Evolutionary conservation across 2,888 invertebrate species (phyloP).

Genomic region (Oxytorus armatus): DNA sequence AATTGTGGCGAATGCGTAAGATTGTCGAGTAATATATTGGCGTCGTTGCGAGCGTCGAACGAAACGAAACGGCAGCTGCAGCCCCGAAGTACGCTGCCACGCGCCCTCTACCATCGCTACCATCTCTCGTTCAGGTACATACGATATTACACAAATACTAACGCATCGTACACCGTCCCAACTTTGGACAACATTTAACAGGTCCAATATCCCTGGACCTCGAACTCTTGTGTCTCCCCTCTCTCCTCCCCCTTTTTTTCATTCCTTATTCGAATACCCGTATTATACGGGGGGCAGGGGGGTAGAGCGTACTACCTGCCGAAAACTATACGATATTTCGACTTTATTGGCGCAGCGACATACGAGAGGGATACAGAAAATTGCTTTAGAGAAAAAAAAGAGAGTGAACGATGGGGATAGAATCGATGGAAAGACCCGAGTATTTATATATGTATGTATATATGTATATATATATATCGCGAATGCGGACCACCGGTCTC

Average conservation of each 20-base stretch:
- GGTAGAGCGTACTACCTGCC: conserved; percentile 4
- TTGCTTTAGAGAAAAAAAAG: conserved; percentile 2
- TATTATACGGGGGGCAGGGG: background rate
- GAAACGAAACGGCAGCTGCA: conserved; percentile 79
- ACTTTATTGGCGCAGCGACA: conserved; percentile 4
- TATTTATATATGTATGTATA: too few species aligned
- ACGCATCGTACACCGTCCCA: conserved; percentile 29
- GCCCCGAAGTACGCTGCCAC: conserved; percentile 77
- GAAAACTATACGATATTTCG: conserved; percentile 33
- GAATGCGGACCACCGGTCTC: conserved; percentile 82
- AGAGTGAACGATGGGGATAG: background rate
- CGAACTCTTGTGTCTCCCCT: conserved; percentile 32
- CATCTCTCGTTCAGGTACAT: conserved; percentile 13
- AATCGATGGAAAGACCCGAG: conserved; percentile 46
- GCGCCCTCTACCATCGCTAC: conserved; percentile 76
- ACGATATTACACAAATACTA: conserved; percentile 56
- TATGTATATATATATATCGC: conserved; percentile 50
- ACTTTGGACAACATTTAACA: conserved; percentile 75
- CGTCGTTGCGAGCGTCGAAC: conserved; percentile 54
- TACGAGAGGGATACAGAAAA: conserved; percentile 32
- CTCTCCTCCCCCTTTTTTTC: conserved; percentile 42
- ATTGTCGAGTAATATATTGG: conserved; percentile 37
- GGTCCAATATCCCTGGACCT: conserved; percentile 67
- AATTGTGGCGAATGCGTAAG: conserved; percentile 32
- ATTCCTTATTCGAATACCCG: conserved; percentile 31